Percentiles rank a stretch among this genome's conserved stretches.
These are phyloP conservation scores for Narcine bancroftii DNA, from an alignment of 2,113 vertebrate species.

Conservation along the genomic window DNA sequence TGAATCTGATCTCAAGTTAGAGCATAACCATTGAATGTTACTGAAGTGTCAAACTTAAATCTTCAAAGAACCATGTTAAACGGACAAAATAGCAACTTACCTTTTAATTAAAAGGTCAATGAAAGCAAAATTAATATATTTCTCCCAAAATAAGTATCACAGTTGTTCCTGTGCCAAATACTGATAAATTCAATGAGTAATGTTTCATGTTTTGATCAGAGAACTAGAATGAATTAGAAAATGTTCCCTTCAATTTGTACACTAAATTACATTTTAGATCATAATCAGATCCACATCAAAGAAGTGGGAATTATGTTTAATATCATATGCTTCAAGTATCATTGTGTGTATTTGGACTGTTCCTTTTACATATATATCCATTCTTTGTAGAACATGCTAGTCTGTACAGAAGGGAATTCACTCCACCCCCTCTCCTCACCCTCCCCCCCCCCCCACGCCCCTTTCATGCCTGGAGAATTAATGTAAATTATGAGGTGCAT, in stretches of 20 bases:
- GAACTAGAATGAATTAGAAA: neutral
- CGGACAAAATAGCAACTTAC: neutral
- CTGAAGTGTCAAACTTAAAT: neutral
- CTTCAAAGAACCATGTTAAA: neutral
- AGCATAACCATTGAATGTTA: neutral
- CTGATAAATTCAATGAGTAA: neutral
- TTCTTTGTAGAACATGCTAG: neutral
- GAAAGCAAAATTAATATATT: neutral
- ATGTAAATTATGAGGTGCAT: slow-evolving; percentile 23
- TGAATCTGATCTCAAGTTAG: neutral
- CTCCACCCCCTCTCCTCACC: too few species aligned
- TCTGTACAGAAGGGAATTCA: neutral
- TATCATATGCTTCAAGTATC: neutral
- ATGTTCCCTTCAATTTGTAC: neutral
- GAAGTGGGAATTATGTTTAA: neutral
- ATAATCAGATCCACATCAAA: neutral
- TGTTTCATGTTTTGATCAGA: neutral
- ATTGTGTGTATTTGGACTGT: neutral
- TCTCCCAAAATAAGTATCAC: neutral
- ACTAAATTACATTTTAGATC: neutral
- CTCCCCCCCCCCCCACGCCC: too few species aligned
- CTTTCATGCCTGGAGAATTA: neutral
- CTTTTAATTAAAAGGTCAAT: neutral
- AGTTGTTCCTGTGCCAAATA: neutral
- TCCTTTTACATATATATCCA: neutral